These are phyloP conservation scores for Gracilinanus agilis DNA, from an alignment of 2,113 vertebrate genomes.

Conservation along the genomic window DNA sequence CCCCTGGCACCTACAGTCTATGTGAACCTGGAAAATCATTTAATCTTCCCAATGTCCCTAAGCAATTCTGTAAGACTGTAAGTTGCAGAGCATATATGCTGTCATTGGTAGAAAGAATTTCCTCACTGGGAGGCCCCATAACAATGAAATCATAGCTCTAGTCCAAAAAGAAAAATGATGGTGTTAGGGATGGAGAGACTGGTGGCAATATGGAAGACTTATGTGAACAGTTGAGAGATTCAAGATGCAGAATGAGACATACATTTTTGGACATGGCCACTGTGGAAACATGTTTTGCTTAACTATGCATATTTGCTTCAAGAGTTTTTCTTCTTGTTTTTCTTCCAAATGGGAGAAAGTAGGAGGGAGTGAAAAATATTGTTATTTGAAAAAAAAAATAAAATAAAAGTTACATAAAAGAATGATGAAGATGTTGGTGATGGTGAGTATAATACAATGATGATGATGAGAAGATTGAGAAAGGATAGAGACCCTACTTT, in stretches of 20 bases:
- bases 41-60: neutral
- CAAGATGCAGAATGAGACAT: neutral
- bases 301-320: neutral
- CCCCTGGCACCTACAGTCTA: neutral
- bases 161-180: neutral
- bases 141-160: neutral
- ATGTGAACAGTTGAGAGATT: neutral
- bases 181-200: neutral
- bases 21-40: neutral
- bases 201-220: neutral
- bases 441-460: neutral
- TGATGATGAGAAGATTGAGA: neutral
- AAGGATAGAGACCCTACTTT: neutral
- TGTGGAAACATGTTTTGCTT: neutral
- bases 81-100: neutral
- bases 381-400: neutral
- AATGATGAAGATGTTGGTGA: neutral
- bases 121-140: neutral
- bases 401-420: neutral
- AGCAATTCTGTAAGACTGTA: neutral
- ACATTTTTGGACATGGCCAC: neutral
- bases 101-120: neutral
- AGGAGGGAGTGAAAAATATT: neutral
- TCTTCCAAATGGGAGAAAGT: neutral
- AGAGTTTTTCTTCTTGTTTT: neutral